Conservation (phyloP, 2,888 invertebrate genomes). For the Perizoma flavofasciatum region DNA sequence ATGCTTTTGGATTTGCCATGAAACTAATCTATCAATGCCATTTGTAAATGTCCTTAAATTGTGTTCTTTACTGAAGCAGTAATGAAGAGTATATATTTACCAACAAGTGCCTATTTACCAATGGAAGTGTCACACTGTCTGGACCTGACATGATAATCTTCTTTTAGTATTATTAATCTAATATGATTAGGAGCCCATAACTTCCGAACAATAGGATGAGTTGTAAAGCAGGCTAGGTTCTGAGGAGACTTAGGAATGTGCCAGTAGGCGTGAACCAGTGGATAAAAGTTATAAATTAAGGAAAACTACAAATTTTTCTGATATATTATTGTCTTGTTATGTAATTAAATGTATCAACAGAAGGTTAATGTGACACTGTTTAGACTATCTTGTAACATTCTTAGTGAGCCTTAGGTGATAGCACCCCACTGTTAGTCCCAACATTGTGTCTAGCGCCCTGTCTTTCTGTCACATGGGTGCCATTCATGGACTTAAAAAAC, state of each 20-base stretch:
- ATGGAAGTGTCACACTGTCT: constrained; percentile 59
- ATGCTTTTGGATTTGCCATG: constrained; percentile 41
- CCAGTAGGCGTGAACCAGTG: constrained; percentile 77
- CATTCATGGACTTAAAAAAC: constrained; percentile 52
- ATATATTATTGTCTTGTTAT: constrained; percentile 85
- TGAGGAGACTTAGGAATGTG: constrained; percentile 61
- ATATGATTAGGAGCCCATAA: constrained; percentile 57
- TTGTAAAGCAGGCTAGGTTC: constrained; percentile 64
- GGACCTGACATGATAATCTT: constrained; percentile 63
- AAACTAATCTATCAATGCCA: constrained; percentile 40
- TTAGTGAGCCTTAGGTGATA: constrained; percentile 77
- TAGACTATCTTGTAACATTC: constrained; percentile 73
- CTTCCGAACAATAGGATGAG: constrained; percentile 69
- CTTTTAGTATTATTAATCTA: constrained; percentile 62
- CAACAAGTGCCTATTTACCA: constrained; percentile 42
- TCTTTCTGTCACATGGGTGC: constrained; percentile 35
- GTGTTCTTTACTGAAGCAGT: constrained; percentile 26
- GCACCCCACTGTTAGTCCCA: constrained; percentile 67
- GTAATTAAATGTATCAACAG: constrained; percentile 81
- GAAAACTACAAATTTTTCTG: constrained; percentile 82
- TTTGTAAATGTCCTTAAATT: constrained; percentile 35
- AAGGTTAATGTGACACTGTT: constrained; percentile 67
- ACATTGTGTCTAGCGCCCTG: constrained; percentile 44
- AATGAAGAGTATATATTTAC: constrained; percentile 35
- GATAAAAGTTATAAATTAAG: constrained; percentile 81